Evolutionary conservation across 92 coral and sea anemone species (phyloP), one percentile per base, ranked within the genome.

Genomic region (Palythoa caribaeorum): DNA sequence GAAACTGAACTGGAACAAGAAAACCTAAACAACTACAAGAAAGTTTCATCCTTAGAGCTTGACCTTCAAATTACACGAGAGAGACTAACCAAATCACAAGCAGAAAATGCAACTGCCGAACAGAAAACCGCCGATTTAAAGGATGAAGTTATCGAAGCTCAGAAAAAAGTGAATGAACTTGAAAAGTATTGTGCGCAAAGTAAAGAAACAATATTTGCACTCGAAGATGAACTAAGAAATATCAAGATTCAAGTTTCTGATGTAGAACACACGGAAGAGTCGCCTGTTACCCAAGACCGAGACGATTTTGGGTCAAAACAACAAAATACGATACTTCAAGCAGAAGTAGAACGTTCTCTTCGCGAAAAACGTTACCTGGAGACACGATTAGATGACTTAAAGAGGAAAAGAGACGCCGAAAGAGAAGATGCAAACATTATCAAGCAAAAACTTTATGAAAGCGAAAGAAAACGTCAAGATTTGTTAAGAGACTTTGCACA

Each of bases 1-100:
- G 92, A 93, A 77, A 74, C 73, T 63, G 98, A 93, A 28, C 89
- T 95, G 8, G 96, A 91, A 73, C 83, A 73, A 53, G 98, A 95
- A 77, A 90, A 90, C 73, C 90, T 95, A 5, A 87, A 84, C 39
- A 90, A 87, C 57, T 92, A 93, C 88, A 95, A 90, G 80, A 95
- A 91, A 68, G 90, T 89, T 3, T 88, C 94, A 21, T 88, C 90
- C 16, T 54, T 95, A 12, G 96, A 95, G 73, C 88, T 86, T 54
- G 94, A 95, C 38, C 92, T 95, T 7, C 80, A 89, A 69, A 36
- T 89, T n/a, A 83, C 93, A 47, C 83, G 83, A 14, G 94, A 91
- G 70, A 73, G 62, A 17, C 80, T 95, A 44, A 90, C 86, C 28
- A 88, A 90, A 28, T 52, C 81, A 63, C 92, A 88, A 44, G 65